Evolutionary conservation across 2,797 vertebrate genomes (phyloP), one percentile per base, ranked within the genome.

Genomic region (Emys orbicularis): DNA sequence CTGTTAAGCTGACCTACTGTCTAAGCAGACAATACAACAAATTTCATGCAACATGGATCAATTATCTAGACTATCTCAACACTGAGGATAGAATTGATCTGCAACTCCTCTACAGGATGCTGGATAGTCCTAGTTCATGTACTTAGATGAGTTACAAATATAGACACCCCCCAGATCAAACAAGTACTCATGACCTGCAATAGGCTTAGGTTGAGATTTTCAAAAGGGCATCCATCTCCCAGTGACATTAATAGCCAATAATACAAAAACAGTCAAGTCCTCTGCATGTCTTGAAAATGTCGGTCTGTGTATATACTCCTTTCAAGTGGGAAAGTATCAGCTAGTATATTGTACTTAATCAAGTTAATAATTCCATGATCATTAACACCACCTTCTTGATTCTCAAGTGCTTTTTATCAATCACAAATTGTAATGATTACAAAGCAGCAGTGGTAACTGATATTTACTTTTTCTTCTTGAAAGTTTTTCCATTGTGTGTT

Each of bases 211-310:
- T 52, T 83, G 61, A 83, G 19, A 76, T 93, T 95, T 95, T 93
- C 76, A 76, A 68, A 89, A 74, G 72, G 54, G 52, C 57, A 37
- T 80, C 61, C 8, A 37, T 81, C 44, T 86, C 49, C 90, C 89
- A 92, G 37, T 86, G 74, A 92, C 96, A 92, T 72, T 53, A 94
- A 50, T 44, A 87, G 41, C 5, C 90, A 83, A 91, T 83, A 23
- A 93, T 87, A 89, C 84, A 89, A 84, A 92, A 90, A 80, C 6
- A 93, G 25, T 80, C 44, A 41, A 83, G 15, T 3, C 15, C 87
- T 91, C 21, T 87, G 76, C 83, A 37, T 44, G 86, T 10, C 53
- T 89, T 86, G 89, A 89, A 93, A 94, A 18, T 29, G 41, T 79
- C 0, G 0, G 2, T 54, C 94, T 88, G 84, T 88, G 81, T 79